A percentile compares a stretch with the other conserved stretches of the same genome.
These are phyloP conservation scores for Listronotus oregonensis DNA, from an alignment of 1,140 invertebrate genomes.

Conservation along the genomic window DNA sequence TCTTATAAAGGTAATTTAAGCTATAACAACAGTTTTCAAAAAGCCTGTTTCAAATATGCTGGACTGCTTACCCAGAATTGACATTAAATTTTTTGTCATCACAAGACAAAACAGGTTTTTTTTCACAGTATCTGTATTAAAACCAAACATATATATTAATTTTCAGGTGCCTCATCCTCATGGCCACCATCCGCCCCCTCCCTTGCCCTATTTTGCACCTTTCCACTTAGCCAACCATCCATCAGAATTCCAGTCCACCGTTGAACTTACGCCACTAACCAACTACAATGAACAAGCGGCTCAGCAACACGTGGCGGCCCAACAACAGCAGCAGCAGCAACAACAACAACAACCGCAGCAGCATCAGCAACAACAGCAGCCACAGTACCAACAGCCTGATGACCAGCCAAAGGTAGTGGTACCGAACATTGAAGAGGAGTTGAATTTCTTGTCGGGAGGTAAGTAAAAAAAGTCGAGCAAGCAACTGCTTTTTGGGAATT, in stretches of 20 bases:
- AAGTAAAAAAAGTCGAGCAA: background rate
- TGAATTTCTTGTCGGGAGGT: conserved; percentile 74
- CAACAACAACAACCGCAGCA: conserved; percentile 49
- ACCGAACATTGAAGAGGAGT: conserved; percentile 83
- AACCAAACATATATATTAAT: background rate
- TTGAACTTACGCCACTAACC: conserved; percentile 67
- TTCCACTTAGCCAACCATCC: conserved; percentile 69
- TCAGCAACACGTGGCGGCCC: conserved; percentile 32
- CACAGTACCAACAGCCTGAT: conserved; percentile 60
- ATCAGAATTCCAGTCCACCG: conserved; percentile 66
- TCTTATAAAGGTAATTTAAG: background rate
- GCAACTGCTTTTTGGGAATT: too few species aligned
- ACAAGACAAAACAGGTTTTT: too few species aligned
- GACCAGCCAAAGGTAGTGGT: conserved; percentile 80
- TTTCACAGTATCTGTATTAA: too few species aligned
- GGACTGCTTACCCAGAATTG: too few species aligned
- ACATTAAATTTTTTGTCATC: too few species aligned
- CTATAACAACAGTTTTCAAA: too few species aligned
- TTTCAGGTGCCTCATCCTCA: conserved; percentile 66
- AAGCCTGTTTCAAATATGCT: too few species aligned
- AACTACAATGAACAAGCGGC: conserved; percentile 59
- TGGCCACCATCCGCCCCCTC: conserved; percentile 61
- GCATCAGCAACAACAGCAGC: conserved; percentile 34
- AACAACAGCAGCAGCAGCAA: conserved; percentile 38
- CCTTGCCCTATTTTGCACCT: conserved; percentile 70